Evolutionary conservation across 2,113 vertebrate genomes (phyloP).

Genomic region (Aviceda subcristata): DNA sequence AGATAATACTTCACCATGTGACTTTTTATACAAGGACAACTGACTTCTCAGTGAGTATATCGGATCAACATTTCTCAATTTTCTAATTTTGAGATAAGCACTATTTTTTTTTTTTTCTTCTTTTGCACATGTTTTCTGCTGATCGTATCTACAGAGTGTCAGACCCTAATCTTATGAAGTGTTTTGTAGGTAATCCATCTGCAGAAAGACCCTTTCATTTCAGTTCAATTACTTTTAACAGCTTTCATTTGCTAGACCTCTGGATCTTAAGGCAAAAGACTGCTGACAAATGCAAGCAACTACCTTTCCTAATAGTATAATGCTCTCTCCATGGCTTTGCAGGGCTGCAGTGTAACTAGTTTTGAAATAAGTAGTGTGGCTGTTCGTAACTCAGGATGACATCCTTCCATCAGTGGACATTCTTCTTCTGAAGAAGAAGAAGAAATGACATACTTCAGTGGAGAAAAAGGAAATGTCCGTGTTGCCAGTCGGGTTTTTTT

Average conservation of each 20-base stretch:
- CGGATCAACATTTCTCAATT: neutral
- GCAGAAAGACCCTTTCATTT: neutral
- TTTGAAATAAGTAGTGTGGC: neutral
- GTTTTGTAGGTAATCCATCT: neutral
- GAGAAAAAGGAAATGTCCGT: neutral
- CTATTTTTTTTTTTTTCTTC: neutral
- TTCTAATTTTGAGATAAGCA: neutral
- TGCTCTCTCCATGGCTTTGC: neutral
- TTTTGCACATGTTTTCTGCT: neutral
- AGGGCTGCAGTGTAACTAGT: neutral
- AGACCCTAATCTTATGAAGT: neutral
- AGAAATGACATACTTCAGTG: neutral
- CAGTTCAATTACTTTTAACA: neutral
- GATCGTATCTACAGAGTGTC: neutral
- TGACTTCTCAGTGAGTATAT: neutral
- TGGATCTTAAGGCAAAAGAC: neutral
- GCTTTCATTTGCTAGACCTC: neutral
- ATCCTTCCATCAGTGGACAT: neutral
- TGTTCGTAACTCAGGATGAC: neutral
- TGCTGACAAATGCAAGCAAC: neutral
- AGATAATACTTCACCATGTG: neutral
- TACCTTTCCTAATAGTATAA: neutral
- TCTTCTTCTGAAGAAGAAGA: neutral
- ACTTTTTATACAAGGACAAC: neutral
- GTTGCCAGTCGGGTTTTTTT: neutral